These are phyloP conservation scores for Perca schrenkii DNA, from an alignment of 2,113 vertebrate species.

Conservation along the genomic window DNA sequence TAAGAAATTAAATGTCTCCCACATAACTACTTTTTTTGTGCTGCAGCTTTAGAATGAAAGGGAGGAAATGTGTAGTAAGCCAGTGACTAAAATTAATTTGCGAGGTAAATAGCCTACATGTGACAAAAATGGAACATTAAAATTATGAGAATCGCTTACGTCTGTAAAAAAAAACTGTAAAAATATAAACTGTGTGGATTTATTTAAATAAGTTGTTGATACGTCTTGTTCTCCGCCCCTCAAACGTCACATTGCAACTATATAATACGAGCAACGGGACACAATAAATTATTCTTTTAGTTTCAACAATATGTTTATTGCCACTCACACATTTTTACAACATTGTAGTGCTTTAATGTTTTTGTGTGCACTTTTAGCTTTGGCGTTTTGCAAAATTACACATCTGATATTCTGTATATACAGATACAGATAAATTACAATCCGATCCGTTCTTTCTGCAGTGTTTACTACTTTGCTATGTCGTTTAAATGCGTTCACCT, in stretches of 20 bases:
- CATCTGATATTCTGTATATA: not conserved
- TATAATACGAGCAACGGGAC: not conserved
- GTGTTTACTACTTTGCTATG: not conserved
- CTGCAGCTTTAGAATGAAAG: not conserved
- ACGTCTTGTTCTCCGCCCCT: constrained; percentile 33
- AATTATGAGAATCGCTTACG: not conserved
- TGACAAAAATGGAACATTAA: not conserved
- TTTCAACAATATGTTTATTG: not conserved
- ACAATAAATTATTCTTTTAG: not conserved
- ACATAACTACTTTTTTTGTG: not conserved
- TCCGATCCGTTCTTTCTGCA: not conserved
- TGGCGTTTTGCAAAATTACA: not conserved
- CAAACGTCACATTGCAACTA: constrained; percentile 49
- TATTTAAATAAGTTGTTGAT: not conserved
- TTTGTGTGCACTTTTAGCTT: not conserved
- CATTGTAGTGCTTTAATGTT: not conserved
- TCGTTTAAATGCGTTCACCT: fast-evolving
- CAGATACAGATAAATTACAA: too few species aligned
- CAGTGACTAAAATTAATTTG: not conserved
- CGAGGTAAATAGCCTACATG: not conserved
- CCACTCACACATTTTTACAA: not conserved
- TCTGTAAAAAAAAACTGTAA: not conserved
- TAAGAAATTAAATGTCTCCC: fast-evolving
- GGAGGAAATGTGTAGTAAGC: not conserved
- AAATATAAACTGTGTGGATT: not conserved